Evolutionary conservation across 2,113 vertebrate genomes (phyloP), one percentile per base, ranked within the genome.

Genomic region (Brachypteracias leptosomus): DNA sequence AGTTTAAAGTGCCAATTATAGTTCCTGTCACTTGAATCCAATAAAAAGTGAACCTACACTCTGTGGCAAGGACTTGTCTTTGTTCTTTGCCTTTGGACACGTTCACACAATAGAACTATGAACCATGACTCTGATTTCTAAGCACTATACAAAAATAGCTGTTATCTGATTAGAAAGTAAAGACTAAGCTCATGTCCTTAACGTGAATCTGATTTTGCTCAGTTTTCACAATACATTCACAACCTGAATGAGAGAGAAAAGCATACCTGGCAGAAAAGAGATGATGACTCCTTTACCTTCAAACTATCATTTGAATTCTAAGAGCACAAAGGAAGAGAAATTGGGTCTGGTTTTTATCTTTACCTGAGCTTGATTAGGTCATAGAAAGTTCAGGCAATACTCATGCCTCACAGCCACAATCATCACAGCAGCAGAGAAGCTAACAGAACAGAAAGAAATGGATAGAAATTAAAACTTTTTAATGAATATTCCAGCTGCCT

Each of bases 381-480:
- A 86, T 62, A 73, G 88, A 93, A 96, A 90, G 93, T 96, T 96
- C 90, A 95, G 67, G 94, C 95, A 95, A 95, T 90, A 90, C 63
- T 88, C 76, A 58, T 74, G 78, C 80, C 80, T 96, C 83, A 93
- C 68, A 90, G 77, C 81, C 80, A 93, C 79, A 93, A 92, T 96
- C 93, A 95, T 92, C 87, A 90, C 82, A 96, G 95, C 88, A 85
- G 88, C 84, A 94, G 85, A 96, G 74, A 90, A 96, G n/a, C 66
- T 95, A 91, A 87, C 13, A 5, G 77, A 93, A 97, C 31, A 78
- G 90, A 95, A 89, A 95, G 82, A 90, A 94, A 95, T 90, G 61
- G 92, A 96, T 85, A 82, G 91, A 94, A 96, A 96, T 96, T 96
- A 94, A 92, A 95, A 96, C 55, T 90, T 96, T 93, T 93, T 79